phyloP scores from a whole-genome alignment of 2,113 vertebrate species.

The Sylvia atricapilla region DNA sequence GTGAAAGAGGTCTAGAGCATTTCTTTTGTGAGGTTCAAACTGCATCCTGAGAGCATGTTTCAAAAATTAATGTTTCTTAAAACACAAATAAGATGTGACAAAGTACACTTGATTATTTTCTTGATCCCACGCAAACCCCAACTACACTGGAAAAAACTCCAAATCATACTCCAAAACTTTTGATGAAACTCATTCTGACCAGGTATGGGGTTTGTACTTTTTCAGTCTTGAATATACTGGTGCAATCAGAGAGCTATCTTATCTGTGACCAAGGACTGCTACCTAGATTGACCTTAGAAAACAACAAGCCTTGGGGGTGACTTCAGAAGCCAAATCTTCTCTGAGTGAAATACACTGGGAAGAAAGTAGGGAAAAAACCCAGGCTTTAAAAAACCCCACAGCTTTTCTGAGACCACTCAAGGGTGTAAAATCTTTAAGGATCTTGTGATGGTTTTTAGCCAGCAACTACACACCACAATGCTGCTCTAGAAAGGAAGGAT shows the following conservation, averaged over 20 bases:
- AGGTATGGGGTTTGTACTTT: neutral
- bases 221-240: neutral
- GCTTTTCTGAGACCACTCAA: neutral
- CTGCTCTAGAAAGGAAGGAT: neutral
- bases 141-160: neutral
- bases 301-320: neutral
- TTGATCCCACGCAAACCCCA: neutral
- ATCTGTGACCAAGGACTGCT: neutral
- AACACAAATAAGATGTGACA: neutral
- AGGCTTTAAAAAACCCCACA: accelerated
- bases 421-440: neutral
- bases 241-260: neutral
- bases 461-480: neutral
- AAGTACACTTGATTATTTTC: neutral
- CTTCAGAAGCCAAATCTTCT: neutral
- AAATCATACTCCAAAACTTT: neutral
- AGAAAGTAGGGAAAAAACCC: neutral
- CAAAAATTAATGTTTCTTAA: neutral
- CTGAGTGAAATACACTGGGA: neutral
- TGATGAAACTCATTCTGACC: neutral
- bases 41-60: neutral
- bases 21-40: neutral
- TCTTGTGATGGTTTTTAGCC: neutral
- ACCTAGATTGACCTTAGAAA: neutral
- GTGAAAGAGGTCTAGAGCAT: neutral